Evolutionary conservation across 2,113 vertebrate species (phyloP).

Genomic region (Mormyrus iriodes): DNA sequence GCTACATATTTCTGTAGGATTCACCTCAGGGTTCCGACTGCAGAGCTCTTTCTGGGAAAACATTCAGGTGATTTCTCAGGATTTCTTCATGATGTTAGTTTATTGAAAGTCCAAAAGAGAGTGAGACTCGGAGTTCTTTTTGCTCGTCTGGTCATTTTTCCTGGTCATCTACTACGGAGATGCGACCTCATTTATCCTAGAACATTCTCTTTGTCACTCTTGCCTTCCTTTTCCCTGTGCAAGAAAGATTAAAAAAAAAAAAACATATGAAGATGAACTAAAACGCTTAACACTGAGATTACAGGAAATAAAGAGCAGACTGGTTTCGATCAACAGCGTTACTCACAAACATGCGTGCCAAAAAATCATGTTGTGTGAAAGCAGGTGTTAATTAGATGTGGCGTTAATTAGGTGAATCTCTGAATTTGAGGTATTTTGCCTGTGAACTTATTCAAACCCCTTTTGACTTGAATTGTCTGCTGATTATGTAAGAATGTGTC

Average conservation of each 20-base stretch:
- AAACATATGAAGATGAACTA: not conserved
- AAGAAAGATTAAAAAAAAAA: not conserved
- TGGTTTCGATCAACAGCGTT: not conserved
- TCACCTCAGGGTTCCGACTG: not conserved
- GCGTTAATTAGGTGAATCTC: slow-evolving; percentile 12
- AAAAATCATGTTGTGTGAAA: not conserved
- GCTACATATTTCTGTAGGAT: not conserved
- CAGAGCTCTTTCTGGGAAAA: not conserved
- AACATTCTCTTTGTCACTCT: not conserved
- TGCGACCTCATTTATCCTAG: not conserved
- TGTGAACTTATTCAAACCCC: not conserved
- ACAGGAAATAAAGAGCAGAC: not conserved
- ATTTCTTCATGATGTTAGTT: not conserved
- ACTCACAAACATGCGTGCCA: not conserved
- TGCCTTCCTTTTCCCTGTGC: not conserved
- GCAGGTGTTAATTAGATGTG: slow-evolving; percentile 9
- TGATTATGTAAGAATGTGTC: not conserved
- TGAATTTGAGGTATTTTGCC: not conserved
- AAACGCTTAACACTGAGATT: not conserved
- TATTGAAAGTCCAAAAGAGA: not conserved
- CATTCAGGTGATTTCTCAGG: not conserved
- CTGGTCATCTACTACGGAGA: not conserved
- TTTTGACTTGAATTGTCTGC: not conserved
- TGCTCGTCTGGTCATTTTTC: not conserved
- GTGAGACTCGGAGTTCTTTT: not conserved